Evolutionary conservation across 1,140 invertebrate genomes (phyloP), one percentile per base, ranked within the genome.

Genomic region (Drosophila sucinea): DNA sequence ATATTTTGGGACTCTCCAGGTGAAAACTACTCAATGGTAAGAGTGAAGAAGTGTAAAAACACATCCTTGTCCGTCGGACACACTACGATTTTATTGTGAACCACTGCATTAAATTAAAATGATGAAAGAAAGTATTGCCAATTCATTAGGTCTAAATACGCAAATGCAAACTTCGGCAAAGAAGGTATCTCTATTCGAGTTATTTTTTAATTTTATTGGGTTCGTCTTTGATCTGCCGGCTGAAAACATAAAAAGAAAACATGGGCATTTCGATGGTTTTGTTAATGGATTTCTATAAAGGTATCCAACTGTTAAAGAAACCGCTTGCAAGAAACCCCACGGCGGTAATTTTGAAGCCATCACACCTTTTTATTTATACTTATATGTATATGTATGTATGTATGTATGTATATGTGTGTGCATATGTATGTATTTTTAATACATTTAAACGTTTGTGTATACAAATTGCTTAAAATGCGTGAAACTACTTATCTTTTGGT

Each of bases 281-380:
- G 74, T 77, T 77, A 71, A 77, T 77, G 74, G 74, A 77, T 77
- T 77, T 77, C 67, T 70, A 77, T 65, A 77, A 77, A 77, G 74
- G 67, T 68, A 60, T 77, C 67, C 61, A 69, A 77, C 74, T 77
- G 74, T 77, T 77, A 70, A 77, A 55, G 74, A 61, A 70, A 60
- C 73, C 74, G 74, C 58, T 76, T 77, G 57, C 32, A 40, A 29
- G 67, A 77, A 70, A 67, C 77, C 74, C 74, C 67, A 74, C 76
- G 73, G 74, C 74, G 74, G 76, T 77, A 77, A 77, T 77, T 77
- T 51, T 77, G 70, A 77, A 70, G 73, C 74, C 74, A 70, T 60
- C 74, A 76, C 60, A 77, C 73, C 74, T 77, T 71, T 76, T 56
- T 56, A 35, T 77, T 30, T 67, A 70, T 41, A 38, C 35, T 29